Percentiles rank a stretch among this genome's conserved stretches.
Conservation (phyloP, 1,140 invertebrate genomes). For the Dreissena rostriformis region DNA sequence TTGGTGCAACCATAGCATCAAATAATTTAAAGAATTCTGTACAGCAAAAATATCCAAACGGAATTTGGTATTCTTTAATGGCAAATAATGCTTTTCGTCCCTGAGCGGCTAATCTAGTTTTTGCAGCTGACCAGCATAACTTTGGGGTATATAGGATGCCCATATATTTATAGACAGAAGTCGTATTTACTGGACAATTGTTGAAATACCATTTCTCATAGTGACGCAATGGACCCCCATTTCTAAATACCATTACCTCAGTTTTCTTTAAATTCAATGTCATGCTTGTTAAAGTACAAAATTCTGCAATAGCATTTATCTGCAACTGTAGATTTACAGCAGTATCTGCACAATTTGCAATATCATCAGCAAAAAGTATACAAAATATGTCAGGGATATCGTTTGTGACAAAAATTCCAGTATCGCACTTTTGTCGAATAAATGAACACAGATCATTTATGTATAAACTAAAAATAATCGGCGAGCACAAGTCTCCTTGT, state of each 20-base stretch:
- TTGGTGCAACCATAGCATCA: neutral
- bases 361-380: slow-evolving; percentile 1
- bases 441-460: slow-evolving; percentile 3
- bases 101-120: neutral
- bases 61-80: slow-evolving; percentile 5
- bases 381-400: slow-evolving; percentile 8
- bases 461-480: slow-evolving; percentile 3
- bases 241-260: slow-evolving; percentile 9
- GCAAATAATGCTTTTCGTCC: neutral
- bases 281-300: neutral
- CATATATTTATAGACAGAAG: slow-evolving; percentile 5
- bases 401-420: slow-evolving; percentile 3
- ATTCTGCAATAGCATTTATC: neutral
- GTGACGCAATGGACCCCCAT: slow-evolving; percentile 13
- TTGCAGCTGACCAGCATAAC: neutral
- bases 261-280: neutral
- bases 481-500: slow-evolving; percentile 12
- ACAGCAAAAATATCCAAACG: neutral
- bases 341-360: slow-evolving; percentile 9
- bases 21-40: slow-evolving; percentile 2
- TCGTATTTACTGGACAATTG: neutral
- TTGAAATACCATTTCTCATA: slow-evolving; percentile 7
- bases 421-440: neutral
- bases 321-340: slow-evolving; percentile 10
- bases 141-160: neutral